Evolutionary conservation across 1,140 invertebrate genomes (phyloP), one percentile per base, ranked within the genome.

Genomic region (Lepidostoma basale): DNA sequence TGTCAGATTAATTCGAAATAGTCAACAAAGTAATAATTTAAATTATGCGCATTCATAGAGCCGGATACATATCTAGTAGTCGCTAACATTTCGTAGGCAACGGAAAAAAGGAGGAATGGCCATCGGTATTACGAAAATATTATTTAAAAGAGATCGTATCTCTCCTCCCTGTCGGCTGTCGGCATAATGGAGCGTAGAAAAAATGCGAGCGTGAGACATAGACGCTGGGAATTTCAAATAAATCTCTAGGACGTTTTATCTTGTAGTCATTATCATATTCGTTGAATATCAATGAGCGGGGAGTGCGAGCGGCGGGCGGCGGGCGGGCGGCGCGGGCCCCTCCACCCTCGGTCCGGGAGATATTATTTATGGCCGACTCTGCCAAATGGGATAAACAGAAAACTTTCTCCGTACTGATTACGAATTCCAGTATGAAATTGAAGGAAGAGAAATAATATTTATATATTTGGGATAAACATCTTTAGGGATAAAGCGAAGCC

Each of bases 181-280:
- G 59, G 69, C 54, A 71, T 71, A 71, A 71, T 71, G 64, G 66
- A 44, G 70, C 60, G 66, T 28, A 60, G 54, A 71, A 71, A 71
- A 72, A 64, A 63, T 63, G 70, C 59, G 60, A 68, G 60, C 62
- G 70, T 56, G 64, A 71, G 69, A 67, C 64, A 72, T 68, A 68
- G 60, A 68, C 70, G 70, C 60, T 49, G 70, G 58, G 70, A 71
- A 71, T 72, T 72, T 72, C 65, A 72, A 72, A 72, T 72, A 72
- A 72, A 72, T 72, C 70, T 72, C 65, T 42, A 54, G 66, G 70
- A 72, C 70, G 65, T 67, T 72, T 72, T 72, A 72, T 72, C 70
- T 72, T 66, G 70, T 72, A 72, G 62, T 72, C 66, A 72, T 72
- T 72, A 72, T 72, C 70, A 72, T 72, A 72, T 72, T 72, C 70